Evolutionary conservation across 2,113 vertebrate genomes (phyloP), one percentile per base, ranked within the genome.

Genomic region (Rhea americana): DNA sequence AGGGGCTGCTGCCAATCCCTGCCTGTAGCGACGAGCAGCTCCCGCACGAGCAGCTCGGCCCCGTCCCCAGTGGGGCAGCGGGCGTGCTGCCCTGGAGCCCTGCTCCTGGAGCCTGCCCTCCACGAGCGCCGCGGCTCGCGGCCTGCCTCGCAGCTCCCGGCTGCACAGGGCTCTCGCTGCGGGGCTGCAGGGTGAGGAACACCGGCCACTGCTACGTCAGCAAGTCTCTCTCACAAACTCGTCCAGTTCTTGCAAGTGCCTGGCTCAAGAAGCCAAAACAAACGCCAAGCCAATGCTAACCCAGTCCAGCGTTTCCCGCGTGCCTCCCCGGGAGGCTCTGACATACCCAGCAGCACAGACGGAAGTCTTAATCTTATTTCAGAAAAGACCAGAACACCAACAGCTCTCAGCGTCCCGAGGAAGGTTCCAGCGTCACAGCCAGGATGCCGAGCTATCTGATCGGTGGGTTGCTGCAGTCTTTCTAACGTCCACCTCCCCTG

Each of bases 281-380:
- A 71, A 41, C 15, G 6, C 15, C 1, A 1, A n/a, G 14, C 21
- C 0, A 2, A 11, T 5, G 14, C 2, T 3, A 59, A n/a, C 28
- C 32, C 13, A 13, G 63, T 18, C 41, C 17, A 7, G 0, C 1
- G 35, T 39, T 63, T 75, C 24, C 55, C 48, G 39, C 53, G 3
- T 25, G 43, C 16, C 1, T 35, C 22, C 16, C 14, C 35, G 47
- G 2, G 18, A 39, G 47, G n/a, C n/a, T 73, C 63, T 12, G 58
- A 73, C 2, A 3, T 2, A 8, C 28, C 2, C 7, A 25, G 37
- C 37, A 41, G n/a, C 41, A 9, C 47, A 55, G 61, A 56, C 45
- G 47, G 0, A 4, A 22, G 10, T 35, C 53, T 14, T 8, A 21
- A 48, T 16, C 35, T 63, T 32, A 30, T 2, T 51, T 58, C 39